phyloP scores from a whole-genome alignment of 2,113 vertebrate genomes.

The Ciconia boyciana region DNA sequence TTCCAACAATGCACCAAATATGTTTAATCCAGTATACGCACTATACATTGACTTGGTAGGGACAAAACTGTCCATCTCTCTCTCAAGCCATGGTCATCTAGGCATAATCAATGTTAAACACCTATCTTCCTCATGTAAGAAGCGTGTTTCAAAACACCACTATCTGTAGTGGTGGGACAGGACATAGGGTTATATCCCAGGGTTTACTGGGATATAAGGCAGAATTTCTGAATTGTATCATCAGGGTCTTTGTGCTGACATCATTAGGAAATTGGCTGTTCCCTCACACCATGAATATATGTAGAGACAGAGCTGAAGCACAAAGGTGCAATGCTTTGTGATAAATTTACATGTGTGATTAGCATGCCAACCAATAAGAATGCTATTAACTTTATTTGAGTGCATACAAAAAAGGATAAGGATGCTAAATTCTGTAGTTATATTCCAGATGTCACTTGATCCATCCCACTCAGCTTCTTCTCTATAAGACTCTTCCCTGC shows the following conservation, averaged over 20 bases:
- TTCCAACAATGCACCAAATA: not conserved
- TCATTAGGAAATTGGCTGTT: not conserved
- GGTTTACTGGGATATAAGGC: not conserved
- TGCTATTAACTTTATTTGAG: not conserved
- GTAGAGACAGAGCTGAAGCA: not conserved
- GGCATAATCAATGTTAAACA: not conserved
- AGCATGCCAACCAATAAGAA: not conserved
- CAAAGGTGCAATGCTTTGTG: not conserved
- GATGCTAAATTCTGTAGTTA: not conserved
- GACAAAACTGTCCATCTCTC: not conserved
- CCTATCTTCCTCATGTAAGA: not conserved
- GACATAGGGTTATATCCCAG: not conserved
- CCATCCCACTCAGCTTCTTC: not conserved
- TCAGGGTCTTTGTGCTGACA: not conserved
- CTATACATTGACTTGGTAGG: not conserved
- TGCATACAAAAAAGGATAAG: not conserved
- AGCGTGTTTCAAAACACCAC: not conserved
- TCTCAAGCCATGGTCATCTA: not conserved
- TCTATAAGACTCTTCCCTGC: not conserved
- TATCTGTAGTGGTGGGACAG: not conserved
- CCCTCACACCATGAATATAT: fast-evolving
- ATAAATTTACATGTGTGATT: not conserved
- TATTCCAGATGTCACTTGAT: not conserved
- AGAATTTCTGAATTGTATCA: not conserved
- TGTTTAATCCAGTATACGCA: not conserved